Percentiles rank a stretch among this genome's conserved stretches.
Evolutionary conservation across 1,140 invertebrate genomes (phyloP).

Genomic region (Anoplolepis gracilipes): DNA sequence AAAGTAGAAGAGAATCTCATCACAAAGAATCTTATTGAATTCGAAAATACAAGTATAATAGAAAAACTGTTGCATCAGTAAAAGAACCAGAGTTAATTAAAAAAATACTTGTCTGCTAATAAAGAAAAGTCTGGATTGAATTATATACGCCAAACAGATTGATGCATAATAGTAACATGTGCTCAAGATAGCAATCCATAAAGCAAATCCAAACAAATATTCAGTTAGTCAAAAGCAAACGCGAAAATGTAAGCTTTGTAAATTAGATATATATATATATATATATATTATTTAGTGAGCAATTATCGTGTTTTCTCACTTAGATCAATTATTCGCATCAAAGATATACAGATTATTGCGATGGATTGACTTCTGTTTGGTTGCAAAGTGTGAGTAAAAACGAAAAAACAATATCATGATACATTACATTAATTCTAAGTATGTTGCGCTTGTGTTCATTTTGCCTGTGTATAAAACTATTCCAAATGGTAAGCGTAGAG

Average conservation of each 20-base stretch:
- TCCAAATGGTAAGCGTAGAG: slow-evolving; percentile 18
- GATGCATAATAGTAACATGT: background rate
- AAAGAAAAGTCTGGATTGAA: slow-evolving; percentile 16
- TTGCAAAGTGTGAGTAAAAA: slow-evolving; percentile 9
- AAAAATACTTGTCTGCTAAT: background rate
- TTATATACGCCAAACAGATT: slow-evolving; percentile 23
- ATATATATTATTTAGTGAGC: slow-evolving; percentile 9
- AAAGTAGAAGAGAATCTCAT: slow-evolving; percentile 41
- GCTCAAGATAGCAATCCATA: background rate
- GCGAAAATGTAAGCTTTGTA: background rate
- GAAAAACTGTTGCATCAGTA: slow-evolving; percentile 12
- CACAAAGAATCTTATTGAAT: slow-evolving; percentile 39
- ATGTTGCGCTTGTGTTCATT: slow-evolving; percentile 39
- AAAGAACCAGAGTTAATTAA: slow-evolving; percentile 11
- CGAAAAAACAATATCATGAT: slow-evolving; percentile 3
- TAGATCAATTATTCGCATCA: background rate
- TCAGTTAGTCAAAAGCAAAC: slow-evolving; percentile 29
- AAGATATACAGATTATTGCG: slow-evolving; percentile 33
- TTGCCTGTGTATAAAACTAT: slow-evolving; percentile 32
- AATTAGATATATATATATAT: slow-evolving; percentile 11
- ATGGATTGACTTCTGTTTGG: slow-evolving; percentile 22
- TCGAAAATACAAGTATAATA: background rate
- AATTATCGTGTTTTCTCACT: slow-evolving; percentile 26
- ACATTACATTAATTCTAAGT: slow-evolving; percentile 3
- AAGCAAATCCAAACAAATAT: too few species aligned